These are phyloP conservation scores for Macrotrachela quadricornifera DNA, from an alignment of 1,140 invertebrate species.

Conservation along the genomic window DNA sequence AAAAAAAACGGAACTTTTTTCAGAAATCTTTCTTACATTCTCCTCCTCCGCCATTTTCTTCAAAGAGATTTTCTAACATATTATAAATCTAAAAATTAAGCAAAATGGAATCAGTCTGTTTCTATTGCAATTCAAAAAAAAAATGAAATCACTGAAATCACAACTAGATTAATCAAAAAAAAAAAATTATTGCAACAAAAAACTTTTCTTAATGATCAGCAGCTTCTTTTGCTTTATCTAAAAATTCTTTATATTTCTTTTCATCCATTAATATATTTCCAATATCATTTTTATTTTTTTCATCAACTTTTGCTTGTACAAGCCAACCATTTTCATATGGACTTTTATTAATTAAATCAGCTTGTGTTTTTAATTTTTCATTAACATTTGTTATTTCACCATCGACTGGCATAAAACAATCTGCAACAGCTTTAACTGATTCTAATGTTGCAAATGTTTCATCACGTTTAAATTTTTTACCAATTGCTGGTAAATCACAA, in stretches of 20 bases:
- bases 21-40: too few species aligned
- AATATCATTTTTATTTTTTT: background rate
- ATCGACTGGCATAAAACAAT: constrained; percentile 1
- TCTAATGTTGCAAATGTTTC: constrained; percentile 7
- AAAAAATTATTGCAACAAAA: too few species aligned
- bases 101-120: too few species aligned
- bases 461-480: background rate
- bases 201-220: too few species aligned
- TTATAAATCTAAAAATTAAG: too few species aligned
- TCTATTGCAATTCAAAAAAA: too few species aligned
- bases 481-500: constrained; percentile 5
- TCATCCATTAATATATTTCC: constrained; percentile 2
- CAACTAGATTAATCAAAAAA: too few species aligned
- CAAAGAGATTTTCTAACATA: too few species aligned
- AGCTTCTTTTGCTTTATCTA: too few species aligned
- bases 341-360: background rate
- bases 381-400: constrained; percentile 6
- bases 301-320: background rate
- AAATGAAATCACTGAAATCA: too few species aligned
- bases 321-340: constrained; percentile 5
- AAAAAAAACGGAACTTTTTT: too few species aligned
- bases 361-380: background rate
- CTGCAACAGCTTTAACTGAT: constrained; percentile 8
- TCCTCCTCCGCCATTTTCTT: too few species aligned
- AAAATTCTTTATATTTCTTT: constrained; percentile 8